Evolutionary conservation across 2,797 vertebrate genomes (phyloP).

Genomic region (Eulemur rubriventer): DNA sequence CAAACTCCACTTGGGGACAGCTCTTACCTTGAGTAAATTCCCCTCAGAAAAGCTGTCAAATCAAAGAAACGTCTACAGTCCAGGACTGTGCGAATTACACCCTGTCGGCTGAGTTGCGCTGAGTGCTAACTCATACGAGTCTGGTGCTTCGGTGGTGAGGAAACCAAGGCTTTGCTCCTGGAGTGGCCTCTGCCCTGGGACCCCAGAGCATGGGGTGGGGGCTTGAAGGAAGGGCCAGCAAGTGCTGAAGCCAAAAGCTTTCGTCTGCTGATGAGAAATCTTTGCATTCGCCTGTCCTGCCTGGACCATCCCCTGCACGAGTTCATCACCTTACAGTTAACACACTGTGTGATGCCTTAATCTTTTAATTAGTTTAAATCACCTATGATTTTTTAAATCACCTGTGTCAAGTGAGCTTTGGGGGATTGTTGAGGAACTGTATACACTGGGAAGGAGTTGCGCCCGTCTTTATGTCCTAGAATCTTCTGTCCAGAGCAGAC

Average conservation of each 20-base stretch:
- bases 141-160: neutral
- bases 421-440: neutral
- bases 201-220: accelerated
- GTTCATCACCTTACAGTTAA: neutral
- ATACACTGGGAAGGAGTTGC: neutral
- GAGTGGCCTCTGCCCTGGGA: neutral
- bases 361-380: neutral
- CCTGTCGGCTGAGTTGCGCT: neutral
- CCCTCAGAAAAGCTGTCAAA: neutral
- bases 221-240: neutral
- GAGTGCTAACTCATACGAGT: neutral
- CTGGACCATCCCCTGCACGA: accelerated
- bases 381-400: accelerated
- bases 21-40: too few species aligned
- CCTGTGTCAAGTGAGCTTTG: neutral
- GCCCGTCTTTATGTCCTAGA: neutral
- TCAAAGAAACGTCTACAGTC: neutral
- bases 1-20: neutral
- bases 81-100: neutral
- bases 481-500: neutral
- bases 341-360: too few species aligned
- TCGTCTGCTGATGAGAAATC: neutral
- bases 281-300: too few species aligned
- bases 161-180: too few species aligned
- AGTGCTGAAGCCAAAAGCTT: neutral